phyloP scores from a whole-genome alignment of 2,113 vertebrate species.

The Semicossyphus pulcher region DNA sequence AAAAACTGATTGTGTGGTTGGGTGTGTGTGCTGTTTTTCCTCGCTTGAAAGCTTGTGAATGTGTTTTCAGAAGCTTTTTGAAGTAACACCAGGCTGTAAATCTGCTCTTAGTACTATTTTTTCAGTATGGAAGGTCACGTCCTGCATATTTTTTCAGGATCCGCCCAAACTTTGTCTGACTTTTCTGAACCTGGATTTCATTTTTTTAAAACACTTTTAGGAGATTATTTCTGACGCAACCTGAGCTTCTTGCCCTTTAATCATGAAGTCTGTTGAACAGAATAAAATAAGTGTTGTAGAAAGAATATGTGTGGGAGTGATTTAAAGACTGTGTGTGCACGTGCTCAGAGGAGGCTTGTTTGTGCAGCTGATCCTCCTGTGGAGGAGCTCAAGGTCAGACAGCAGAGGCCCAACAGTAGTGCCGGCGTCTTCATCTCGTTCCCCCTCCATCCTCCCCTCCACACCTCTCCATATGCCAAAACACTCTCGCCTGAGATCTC shows the following conservation, averaged over 20 bases:
- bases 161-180: conserved; percentile 38
- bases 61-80: conserved; percentile 41
- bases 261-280: conserved; percentile 23
- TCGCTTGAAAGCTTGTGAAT: conserved; percentile 43
- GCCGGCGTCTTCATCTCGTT: conserved; percentile 4
- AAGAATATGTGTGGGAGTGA: conserved; percentile 29
- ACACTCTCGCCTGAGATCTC: conserved; percentile 14
- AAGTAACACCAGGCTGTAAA: conserved; percentile 47
- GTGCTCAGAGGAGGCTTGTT: conserved; percentile 48
- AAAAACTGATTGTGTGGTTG: conserved; percentile 41
- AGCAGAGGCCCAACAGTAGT: conserved; percentile 55
- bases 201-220: conserved; percentile 35
- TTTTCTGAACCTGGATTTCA: conserved; percentile 32
- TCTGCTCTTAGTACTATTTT: conserved; percentile 42
- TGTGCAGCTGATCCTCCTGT: conserved; percentile 74
- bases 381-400: conserved; percentile 55
- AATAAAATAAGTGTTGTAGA: background rate
- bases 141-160: conserved; percentile 49
- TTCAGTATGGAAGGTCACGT: conserved; percentile 40
- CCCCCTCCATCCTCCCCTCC: conserved; percentile 22
- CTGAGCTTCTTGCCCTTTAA: conserved; percentile 10
- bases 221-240: conserved; percentile 18
- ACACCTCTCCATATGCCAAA: conserved; percentile 52
- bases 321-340: conserved; percentile 20
- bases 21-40: conserved; percentile 44